phyloP scores from a whole-genome alignment of 2,797 vertebrate species.

The Enoplosus armatus region DNA sequence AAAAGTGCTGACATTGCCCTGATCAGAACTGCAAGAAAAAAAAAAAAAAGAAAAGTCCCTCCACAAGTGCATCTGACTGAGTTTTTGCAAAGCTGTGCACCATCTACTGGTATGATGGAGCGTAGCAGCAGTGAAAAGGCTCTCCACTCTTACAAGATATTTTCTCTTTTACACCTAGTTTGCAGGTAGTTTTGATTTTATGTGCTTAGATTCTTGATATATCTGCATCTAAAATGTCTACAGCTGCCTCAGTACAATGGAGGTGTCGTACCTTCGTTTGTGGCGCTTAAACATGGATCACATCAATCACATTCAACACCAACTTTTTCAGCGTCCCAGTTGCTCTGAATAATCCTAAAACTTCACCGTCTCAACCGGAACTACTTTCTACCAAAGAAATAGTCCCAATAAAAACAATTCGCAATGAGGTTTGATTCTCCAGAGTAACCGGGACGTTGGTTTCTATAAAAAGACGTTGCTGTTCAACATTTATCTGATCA shows the following conservation, averaged over 20 bases:
- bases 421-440: background rate
- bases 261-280: background rate
- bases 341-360: background rate
- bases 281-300: background rate
- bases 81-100: conserved; percentile 40
- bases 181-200: background rate
- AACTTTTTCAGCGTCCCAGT: too few relatives aligned
- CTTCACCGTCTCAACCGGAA: too few relatives aligned
- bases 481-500: background rate
- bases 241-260: too few relatives aligned
- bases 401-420: background rate
- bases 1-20: background rate
- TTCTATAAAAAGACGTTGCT: too few relatives aligned
- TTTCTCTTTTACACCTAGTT: background rate
- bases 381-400: conserved; percentile 63
- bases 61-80: background rate
- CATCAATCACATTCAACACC: too few relatives aligned
- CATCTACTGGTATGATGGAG: conserved; percentile 67
- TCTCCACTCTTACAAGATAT: too few relatives aligned
- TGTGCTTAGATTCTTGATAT: background rate
- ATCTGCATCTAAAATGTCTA: too few relatives aligned
- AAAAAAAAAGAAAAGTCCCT: too few relatives aligned
- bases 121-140: background rate
- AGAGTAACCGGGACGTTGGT: background rate
- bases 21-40: background rate